A percentile compares a stretch with the other conserved stretches of the same genome.
Evolutionary conservation across 1,140 invertebrate genomes (phyloP).

Genomic region (Rhyacophila brunnea): DNA sequence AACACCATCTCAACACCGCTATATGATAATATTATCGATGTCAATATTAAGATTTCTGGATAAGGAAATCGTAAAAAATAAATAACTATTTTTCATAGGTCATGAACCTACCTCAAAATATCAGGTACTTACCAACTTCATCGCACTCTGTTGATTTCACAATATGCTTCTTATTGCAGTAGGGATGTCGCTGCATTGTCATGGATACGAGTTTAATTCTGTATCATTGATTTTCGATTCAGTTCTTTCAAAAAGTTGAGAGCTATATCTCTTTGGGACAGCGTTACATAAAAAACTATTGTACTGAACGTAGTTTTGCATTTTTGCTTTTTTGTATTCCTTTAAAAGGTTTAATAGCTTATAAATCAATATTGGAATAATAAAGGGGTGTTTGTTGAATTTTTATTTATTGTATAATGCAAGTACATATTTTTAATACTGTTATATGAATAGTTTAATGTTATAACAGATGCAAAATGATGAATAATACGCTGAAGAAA

Average conservation of each 20-base stretch:
- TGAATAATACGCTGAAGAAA: no score
- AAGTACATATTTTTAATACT: slow-evolving; percentile 5
- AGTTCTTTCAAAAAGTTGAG: slow-evolving; percentile 24
- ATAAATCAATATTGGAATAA: slow-evolving; percentile 37
- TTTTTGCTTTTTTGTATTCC: slow-evolving; percentile 25
- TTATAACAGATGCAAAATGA: not conserved
- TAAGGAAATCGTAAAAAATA: no score
- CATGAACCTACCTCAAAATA: no score
- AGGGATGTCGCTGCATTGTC: slow-evolving; percentile 27
- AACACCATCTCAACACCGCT: no score
- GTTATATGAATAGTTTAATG: not conserved
- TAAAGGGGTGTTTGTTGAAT: slow-evolving; percentile 28
- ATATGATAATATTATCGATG: no score
- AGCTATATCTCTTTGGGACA: slow-evolving; percentile 8
- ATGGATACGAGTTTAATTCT: slow-evolving; percentile 35
- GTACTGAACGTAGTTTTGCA: slow-evolving; percentile 26
- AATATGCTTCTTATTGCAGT: not conserved
- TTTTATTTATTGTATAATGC: not conserved
- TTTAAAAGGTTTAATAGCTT: slow-evolving; percentile 36
- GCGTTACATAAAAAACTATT: slow-evolving; percentile 21
- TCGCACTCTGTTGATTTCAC: no score
- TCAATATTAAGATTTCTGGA: no score
- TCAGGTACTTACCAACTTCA: no score
- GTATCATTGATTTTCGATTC: slow-evolving; percentile 35
- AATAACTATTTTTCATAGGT: no score